phyloP scores from a whole-genome alignment of 1,140 invertebrate species.

The Aphelenchoides avenae region DNA sequence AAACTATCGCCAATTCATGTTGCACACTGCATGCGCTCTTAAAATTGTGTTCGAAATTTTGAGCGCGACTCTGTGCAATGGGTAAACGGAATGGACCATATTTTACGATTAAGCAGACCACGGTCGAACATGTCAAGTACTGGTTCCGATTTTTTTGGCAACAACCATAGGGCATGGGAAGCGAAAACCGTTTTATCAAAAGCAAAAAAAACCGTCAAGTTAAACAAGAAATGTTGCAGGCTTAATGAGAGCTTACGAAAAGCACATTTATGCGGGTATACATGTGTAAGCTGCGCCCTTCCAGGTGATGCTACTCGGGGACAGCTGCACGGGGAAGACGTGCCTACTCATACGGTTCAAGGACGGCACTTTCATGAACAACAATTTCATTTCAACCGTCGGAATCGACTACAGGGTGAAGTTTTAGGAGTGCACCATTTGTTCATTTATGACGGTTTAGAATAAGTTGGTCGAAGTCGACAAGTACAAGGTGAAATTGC shows the following conservation, averaged over 20 bases:
- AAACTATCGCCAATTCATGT: no score
- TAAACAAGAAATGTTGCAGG: no score
- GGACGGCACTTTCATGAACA: constrained; percentile 46
- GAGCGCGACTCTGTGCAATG: no score
- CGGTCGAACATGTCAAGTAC: no score
- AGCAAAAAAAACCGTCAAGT: no score
- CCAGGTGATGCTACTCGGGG: constrained; percentile 59
- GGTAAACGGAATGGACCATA: no score
- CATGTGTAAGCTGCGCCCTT: no score
- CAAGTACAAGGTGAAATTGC: constrained; percentile 55
- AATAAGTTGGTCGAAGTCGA: constrained; percentile 58
- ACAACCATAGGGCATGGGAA: background rate
- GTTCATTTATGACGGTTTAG: constrained; percentile 45
- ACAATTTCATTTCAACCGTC: constrained; percentile 65
- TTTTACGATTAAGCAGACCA: no score
- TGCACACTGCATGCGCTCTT: no score
- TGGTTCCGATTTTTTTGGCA: background rate
- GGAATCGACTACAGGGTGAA: constrained; percentile 63
- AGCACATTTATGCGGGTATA: no score
- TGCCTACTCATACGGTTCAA: constrained; percentile 64
- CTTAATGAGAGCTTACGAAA: no score
- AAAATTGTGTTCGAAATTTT: no score
- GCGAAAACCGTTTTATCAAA: constrained; percentile 6
- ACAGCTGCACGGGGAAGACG: constrained; percentile 62
- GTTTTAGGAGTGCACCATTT: constrained; percentile 1